Conservation (phyloP, 2,113 vertebrate species). For the Corvus cornix region DNA sequence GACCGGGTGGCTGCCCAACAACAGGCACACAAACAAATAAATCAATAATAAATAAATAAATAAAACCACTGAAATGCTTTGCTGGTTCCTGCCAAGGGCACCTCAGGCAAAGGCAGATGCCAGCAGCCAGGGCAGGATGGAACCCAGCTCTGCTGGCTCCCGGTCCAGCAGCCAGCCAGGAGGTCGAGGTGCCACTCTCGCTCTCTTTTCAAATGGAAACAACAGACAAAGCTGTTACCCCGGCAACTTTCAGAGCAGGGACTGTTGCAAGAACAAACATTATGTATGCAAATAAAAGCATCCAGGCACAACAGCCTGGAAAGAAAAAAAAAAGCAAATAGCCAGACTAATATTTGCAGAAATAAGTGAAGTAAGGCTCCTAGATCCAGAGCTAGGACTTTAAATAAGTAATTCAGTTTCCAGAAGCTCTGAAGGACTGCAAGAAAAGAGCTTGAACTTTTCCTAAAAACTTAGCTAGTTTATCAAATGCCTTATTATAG, state of each 20-base stretch:
- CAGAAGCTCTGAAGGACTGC: background rate
- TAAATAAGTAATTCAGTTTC: background rate
- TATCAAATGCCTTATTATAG: background rate
- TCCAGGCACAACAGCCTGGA: background rate
- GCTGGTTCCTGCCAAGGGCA: background rate
- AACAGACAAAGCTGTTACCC: background rate
- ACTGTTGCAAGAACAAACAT: background rate
- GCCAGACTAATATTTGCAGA: background rate
- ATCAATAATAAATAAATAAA: background rate
- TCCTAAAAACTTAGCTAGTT: background rate
- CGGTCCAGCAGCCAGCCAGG: background rate
- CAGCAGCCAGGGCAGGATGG: background rate
- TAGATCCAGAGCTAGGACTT: background rate
- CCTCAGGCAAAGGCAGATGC: background rate
- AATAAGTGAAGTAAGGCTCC: background rate
- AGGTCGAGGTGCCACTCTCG: background rate
- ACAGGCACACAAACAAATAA: background rate
- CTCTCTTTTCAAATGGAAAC: background rate
- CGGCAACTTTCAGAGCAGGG: background rate
- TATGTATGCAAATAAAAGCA: background rate
- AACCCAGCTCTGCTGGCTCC: background rate
- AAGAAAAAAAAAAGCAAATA: background rate
- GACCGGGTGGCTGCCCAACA: background rate
- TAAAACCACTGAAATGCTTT: background rate
- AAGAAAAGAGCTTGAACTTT: background rate